These are phyloP conservation scores for Lanistes nyassanus DNA, from an alignment of 1,140 invertebrate species.

Conservation along the genomic window DNA sequence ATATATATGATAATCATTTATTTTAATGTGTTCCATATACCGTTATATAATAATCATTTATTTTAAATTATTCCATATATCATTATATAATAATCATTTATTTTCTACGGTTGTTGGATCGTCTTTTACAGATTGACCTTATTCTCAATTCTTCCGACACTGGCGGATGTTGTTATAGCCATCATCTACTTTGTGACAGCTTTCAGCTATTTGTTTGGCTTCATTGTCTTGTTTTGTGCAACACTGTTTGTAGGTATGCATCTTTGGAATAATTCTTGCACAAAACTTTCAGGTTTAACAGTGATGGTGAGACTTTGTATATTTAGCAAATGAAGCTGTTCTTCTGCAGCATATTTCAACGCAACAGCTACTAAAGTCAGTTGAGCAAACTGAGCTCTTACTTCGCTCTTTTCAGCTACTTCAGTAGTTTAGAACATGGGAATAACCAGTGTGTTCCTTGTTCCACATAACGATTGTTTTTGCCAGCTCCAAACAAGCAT, in stretches of 20 bases:
- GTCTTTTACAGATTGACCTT: constrained; percentile 68
- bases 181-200: constrained; percentile 87
- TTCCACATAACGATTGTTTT: no score
- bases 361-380: no score
- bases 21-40: neutral
- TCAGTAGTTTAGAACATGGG: no score
- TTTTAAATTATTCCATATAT: neutral
- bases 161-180: constrained; percentile 91
- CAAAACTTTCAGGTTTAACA: no score
- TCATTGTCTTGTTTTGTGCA: constrained; percentile 95
- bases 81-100: neutral
- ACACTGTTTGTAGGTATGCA: constrained; percentile 87
- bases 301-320: no score
- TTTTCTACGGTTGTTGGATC: neutral
- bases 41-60: neutral
- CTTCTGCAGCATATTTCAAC: no score
- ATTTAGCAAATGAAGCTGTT: no score
- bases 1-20: no score
- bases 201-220: constrained; percentile 93
- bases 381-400: neutral
- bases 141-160: constrained; percentile 85
- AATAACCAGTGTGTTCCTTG: no score
- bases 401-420: no score
- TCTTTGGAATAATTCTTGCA: neutral
- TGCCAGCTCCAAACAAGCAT: no score